Percentiles rank a stretch among this genome's conserved stretches.
Conservation (phyloP, 92 coral and sea anemone genomes). For the Epizoanthus scotinus region DNA sequence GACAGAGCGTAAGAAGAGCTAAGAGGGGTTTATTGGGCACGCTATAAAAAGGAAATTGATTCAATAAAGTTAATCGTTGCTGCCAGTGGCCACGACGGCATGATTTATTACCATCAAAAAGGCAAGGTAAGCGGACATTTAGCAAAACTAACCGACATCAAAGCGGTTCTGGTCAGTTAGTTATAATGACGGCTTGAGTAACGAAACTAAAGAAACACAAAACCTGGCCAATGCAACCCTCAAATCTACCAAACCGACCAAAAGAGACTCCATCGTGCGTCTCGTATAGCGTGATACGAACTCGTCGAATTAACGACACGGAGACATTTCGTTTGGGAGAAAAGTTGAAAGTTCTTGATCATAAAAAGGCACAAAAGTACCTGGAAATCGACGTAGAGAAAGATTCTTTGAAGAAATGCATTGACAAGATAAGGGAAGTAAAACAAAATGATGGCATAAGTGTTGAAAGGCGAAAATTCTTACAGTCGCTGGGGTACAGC, state of each 20-base stretch:
- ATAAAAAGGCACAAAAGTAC: conserved; percentile 48
- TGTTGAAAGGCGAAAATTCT: conserved; percentile 54
- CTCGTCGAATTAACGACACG: conserved; percentile 60
- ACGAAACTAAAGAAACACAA: not conserved
- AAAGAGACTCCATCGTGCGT: conserved; percentile 45
- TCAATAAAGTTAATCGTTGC: no score
- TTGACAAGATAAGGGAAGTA: conserved; percentile 51
- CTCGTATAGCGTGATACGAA: conserved; percentile 50
- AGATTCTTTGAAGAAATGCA: conserved; percentile 40
- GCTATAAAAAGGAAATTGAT: no score
- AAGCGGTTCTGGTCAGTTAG: not conserved
- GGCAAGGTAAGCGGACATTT: not conserved
- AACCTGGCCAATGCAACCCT: conserved; percentile 21
- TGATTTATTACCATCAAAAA: not conserved
- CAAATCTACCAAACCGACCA: not conserved
- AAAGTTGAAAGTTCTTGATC: conserved; percentile 54
- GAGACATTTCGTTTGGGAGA: conserved; percentile 56
- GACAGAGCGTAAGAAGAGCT: no score
- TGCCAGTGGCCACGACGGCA: no score
- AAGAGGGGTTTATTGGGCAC: no score
- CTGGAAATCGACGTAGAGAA: conserved; percentile 54
- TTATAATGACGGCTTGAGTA: not conserved
- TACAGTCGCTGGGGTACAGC: conserved; percentile 42
- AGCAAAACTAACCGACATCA: not conserved
- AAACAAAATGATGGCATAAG: conserved; percentile 50